Evolutionary conservation across 2,797 vertebrate species (phyloP), one percentile per base, ranked within the genome.

Genomic region (Leuciscus waleckii): DNA sequence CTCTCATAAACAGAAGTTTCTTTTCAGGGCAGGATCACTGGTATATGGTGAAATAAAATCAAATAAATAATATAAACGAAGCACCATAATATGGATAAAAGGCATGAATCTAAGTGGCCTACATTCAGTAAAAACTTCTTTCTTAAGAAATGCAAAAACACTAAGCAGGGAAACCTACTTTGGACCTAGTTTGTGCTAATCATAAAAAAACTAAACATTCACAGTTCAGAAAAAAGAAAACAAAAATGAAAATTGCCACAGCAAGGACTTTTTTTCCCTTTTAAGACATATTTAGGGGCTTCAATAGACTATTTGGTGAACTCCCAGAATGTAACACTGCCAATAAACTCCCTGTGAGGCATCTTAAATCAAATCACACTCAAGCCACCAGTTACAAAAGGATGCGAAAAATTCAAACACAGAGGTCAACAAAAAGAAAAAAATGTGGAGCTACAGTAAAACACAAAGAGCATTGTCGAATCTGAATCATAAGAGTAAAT

Each of bases 61-160:
- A 89, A 94, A 95, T 96, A 95, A 96, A 96, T 95, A 95, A 93
- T 92, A 90, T 88, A 78, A 92, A 92, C 81, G 74, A 88, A 92
- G 89, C 91, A 94, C 91, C 90, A 92, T 90, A 91, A 88, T 89
- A 89, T 90, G 81, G 79, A 91, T 90, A 89, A 89, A 91, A 87
- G 75, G 85, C 19, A 54, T 91, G 89, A 91, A 90, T 90, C 90
- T 90, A 92, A 91, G 90, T 90, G 93, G 93, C 92, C 92, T 94
- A 95, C 94, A 95, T 94, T 95, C 87, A 90, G 41, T 88, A 81
- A 89, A 90, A 90, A 32, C 41, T 43, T 83, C 6, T 83, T 91
- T 92, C 87, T 9, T 91, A 93, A 79, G 90, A 87, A 92, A 90
- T 67, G 32, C 29, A 85, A 87, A 79, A 87, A 92, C 84, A 89